These are phyloP conservation scores for Meloidogyne floridensis DNA, from an alignment of 1,140 invertebrate genomes.

Conservation along the genomic window DNA sequence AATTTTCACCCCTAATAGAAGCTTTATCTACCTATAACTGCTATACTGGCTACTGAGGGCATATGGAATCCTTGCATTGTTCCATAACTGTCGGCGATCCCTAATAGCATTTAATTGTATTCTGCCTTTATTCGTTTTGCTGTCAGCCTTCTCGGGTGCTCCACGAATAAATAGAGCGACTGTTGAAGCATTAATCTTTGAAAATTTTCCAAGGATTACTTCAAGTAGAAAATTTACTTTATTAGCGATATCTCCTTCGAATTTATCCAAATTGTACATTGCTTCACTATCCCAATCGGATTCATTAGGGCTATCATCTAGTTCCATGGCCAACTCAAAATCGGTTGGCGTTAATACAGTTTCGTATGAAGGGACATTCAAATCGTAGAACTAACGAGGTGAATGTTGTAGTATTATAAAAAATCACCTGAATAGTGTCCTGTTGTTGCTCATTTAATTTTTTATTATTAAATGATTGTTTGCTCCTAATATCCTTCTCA, in stretches of 20 bases:
- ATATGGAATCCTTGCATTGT: slow-evolving; percentile 62
- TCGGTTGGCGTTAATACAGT: slow-evolving; percentile 63
- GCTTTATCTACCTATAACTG: slow-evolving; percentile 55
- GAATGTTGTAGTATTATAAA: background rate
- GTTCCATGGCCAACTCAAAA: slow-evolving; percentile 53
- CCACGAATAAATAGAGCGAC: slow-evolving; percentile 57
- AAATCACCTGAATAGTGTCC: background rate
- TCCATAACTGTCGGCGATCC: slow-evolving; percentile 62
- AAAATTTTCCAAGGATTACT: slow-evolving; percentile 18
- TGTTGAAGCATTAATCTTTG: slow-evolving; percentile 60
- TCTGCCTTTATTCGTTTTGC: slow-evolving; percentile 29
- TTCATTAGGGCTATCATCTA: slow-evolving; percentile 42
- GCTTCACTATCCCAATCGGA: slow-evolving; percentile 63
- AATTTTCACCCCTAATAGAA: background rate
- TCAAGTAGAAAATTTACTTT: slow-evolving; percentile 47
- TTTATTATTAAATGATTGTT: background rate
- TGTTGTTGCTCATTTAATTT: background rate
- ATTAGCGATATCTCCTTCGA: slow-evolving; percentile 66
- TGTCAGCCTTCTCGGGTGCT: slow-evolving; percentile 43
- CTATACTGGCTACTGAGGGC: slow-evolving; percentile 63
- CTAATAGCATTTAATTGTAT: slow-evolving; percentile 59
- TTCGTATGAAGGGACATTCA: slow-evolving; percentile 56
- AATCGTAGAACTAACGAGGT: slow-evolving; percentile 51
- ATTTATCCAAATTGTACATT: slow-evolving; percentile 61
- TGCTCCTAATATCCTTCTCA: background rate